phyloP scores from a whole-genome alignment of 2,888 invertebrate genomes.

The Tinea semifulvella region DNA sequence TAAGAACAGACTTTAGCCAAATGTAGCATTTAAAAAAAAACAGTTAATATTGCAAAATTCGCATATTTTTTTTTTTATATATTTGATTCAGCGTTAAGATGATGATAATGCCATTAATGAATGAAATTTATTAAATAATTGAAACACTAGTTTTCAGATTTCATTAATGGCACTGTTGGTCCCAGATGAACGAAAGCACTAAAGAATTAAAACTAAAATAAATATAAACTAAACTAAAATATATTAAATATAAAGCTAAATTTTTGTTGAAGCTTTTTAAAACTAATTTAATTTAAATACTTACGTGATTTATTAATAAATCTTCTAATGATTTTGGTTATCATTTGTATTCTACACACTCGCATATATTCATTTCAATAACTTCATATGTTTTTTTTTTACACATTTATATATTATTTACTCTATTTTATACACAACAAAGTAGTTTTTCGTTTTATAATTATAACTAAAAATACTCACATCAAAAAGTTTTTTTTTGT shows the following conservation, averaged over 20 bases:
- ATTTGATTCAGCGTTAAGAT: conserved; percentile 47
- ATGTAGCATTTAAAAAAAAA: too few species aligned
- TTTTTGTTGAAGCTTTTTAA: conserved; percentile 8
- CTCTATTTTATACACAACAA: too few species aligned
- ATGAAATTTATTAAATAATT: conserved; percentile 8
- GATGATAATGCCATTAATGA: conserved; percentile 39
- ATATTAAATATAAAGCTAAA: conserved; percentile 4
- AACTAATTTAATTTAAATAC: conserved; percentile 1
- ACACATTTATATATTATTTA: too few species aligned
- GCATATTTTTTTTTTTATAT: too few species aligned
- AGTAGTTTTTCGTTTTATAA: too few species aligned
- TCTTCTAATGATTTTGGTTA: conserved; percentile 6
- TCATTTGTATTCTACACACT: too few species aligned
- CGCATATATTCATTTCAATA: too few species aligned
- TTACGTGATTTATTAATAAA: conserved; percentile 8
- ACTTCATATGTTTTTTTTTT: too few species aligned
- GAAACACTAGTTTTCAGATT: conserved; percentile 28
- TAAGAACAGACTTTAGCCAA: too few species aligned
- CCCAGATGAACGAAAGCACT: conserved; percentile 60
- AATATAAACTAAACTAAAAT: conserved; percentile 6
- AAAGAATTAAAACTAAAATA: conserved; percentile 21
- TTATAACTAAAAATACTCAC: too few species aligned
- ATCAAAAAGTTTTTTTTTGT: too few species aligned
- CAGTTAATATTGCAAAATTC: too few species aligned
- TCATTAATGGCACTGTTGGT: conserved; percentile 24